Conservation (phyloP, 1,140 invertebrate species). For the Bacillus rossius region DNA sequence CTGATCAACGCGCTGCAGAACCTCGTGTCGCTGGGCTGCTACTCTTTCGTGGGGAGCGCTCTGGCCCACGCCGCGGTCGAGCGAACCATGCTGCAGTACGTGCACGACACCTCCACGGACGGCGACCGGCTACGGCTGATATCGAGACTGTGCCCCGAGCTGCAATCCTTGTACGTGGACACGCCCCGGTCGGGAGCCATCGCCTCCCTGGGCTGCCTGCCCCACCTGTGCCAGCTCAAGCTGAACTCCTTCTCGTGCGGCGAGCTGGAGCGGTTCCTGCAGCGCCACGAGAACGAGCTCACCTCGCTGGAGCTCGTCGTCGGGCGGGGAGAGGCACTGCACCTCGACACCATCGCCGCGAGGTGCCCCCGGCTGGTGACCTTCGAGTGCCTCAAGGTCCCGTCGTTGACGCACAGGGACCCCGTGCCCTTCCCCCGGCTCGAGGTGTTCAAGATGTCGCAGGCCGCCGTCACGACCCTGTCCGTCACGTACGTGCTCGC, state of each 20-base stretch:
- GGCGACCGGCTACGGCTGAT: slow-evolving; percentile 49
- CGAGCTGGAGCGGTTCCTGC: slow-evolving; percentile 51
- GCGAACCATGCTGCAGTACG: slow-evolving; percentile 49
- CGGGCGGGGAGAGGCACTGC: slow-evolving; percentile 45
- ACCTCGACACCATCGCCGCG: slow-evolving; percentile 51
- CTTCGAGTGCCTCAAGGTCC: slow-evolving; percentile 56
- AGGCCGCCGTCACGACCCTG: slow-evolving; percentile 48
- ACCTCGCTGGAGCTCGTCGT: slow-evolving; percentile 52
- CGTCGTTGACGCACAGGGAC: slow-evolving; percentile 48
- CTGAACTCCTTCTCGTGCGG: slow-evolving; percentile 53
- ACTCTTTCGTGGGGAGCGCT: slow-evolving; percentile 56
- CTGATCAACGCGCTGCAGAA: slow-evolving; percentile 53
- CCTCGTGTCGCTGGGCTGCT: slow-evolving; percentile 52
- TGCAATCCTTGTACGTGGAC: slow-evolving; percentile 56
- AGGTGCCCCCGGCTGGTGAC: slow-evolving; percentile 49
- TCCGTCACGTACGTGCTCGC: slow-evolving; percentile 53
- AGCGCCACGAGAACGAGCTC: slow-evolving; percentile 49
- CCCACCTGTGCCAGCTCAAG: slow-evolving; percentile 49
- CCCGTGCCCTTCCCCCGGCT: slow-evolving; percentile 52
- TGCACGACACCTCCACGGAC: slow-evolving; percentile 54
- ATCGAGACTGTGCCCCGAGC: slow-evolving; percentile 47
- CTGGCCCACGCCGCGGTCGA: slow-evolving; percentile 35
- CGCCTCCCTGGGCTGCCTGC: slow-evolving; percentile 44
- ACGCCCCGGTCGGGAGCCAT: slow-evolving; percentile 49
- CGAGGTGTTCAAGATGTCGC: slow-evolving; percentile 55